Evolutionary conservation across 2,113 vertebrate species (phyloP).

Genomic region (Pangasianodon hypophthalmus): DNA sequence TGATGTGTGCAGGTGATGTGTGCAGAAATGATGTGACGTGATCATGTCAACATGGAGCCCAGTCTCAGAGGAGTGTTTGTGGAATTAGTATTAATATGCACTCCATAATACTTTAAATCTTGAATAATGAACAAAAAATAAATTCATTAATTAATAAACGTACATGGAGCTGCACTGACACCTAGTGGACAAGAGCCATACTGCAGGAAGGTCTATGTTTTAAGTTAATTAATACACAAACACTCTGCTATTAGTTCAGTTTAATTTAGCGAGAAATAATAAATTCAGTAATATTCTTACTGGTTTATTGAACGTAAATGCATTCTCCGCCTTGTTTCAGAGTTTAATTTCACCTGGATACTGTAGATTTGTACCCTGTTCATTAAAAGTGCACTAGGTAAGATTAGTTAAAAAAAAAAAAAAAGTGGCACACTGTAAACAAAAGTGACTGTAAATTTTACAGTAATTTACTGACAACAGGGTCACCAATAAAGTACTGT

Average conservation of each 20-base stretch:
- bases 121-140: no score
- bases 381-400: neutral
- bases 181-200: conserved; percentile 19
- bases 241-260: neutral
- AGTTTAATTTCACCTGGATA: neutral
- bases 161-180: conserved; percentile 5
- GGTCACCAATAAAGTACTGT: no score
- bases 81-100: no score
- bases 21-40: no score
- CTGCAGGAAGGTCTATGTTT: neutral
- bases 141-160: no score
- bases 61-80: no score
- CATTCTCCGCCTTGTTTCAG: neutral
- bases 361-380: neutral
- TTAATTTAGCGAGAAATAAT: neutral
- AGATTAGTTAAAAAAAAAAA: neutral
- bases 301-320: no score
- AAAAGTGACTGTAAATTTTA: neutral
- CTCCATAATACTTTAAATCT: no score
- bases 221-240: neutral
- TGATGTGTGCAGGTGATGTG: no score
- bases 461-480: no score
- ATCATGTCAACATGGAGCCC: no score
- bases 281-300: neutral
- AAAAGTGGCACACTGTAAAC: no score